phyloP scores from a whole-genome alignment of 2,113 vertebrate genomes.

The Megaptera novaeangliae region DNA sequence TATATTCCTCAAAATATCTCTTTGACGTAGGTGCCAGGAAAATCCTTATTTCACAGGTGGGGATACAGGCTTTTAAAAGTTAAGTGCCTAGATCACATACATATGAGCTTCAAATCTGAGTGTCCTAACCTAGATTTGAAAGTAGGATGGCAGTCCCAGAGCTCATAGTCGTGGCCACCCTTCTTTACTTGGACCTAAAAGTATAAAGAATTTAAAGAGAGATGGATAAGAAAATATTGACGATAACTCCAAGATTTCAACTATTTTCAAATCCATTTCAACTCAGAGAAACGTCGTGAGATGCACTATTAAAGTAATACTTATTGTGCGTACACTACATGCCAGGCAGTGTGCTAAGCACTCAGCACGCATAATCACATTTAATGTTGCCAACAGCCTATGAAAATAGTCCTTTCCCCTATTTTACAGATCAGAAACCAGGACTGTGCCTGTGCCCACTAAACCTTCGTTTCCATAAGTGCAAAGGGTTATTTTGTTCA shows the following conservation, averaged over 20 bases:
- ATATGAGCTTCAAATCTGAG: background rate
- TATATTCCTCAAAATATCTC: background rate
- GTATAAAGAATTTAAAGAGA: background rate
- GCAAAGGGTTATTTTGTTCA: background rate
- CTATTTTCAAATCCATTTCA: background rate
- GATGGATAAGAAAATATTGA: background rate
- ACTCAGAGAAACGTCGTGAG: background rate
- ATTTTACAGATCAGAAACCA: background rate
- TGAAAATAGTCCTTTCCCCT: background rate
- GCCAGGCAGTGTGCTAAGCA: background rate
- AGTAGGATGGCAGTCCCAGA: too few species aligned
- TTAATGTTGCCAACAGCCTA: background rate
- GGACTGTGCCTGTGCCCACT: background rate
- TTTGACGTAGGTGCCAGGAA: background rate
- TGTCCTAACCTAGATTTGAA: background rate
- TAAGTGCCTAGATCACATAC: background rate
- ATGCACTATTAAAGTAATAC: background rate
- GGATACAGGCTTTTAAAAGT: background rate
- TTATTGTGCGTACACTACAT: background rate
- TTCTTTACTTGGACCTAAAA: background rate
- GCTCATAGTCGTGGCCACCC: background rate
- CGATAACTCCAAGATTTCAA: background rate
- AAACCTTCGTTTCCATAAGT: background rate
- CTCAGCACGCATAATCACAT: background rate
- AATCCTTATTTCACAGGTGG: background rate